Conservation (phyloP, 2,888 invertebrate genomes). For the Aphidoletes aphidimyza region DNA sequence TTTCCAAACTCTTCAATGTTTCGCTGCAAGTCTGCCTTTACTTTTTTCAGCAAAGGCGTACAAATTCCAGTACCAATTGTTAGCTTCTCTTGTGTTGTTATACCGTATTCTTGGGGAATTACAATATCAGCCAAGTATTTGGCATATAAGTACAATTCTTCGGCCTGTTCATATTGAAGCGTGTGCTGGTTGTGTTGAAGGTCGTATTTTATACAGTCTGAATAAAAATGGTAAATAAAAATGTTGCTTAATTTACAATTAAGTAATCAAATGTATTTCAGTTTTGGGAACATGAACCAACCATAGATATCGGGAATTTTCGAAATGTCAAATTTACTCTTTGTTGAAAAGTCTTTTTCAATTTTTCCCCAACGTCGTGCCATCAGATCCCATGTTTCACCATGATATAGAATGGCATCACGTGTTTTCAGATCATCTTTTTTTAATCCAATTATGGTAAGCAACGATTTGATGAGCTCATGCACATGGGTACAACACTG, state of each 20-base stretch:
- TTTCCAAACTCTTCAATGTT: constrained; percentile 93
- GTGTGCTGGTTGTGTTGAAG: constrained; percentile 97
- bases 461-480: constrained; percentile 84
- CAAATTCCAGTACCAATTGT: constrained; percentile 98
- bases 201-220: constrained; percentile 98
- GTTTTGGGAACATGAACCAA: not conserved
- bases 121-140: constrained; percentile 98
- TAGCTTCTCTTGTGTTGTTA: constrained; percentile 94
- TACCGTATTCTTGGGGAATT: constrained; percentile 99
- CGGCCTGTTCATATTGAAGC: constrained; percentile 90
- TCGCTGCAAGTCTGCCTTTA: constrained; percentile 91
- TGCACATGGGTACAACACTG: constrained; percentile 93
- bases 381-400: constrained; percentile 99
- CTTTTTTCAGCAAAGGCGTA: constrained; percentile 94
- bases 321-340: constrained; percentile 95
- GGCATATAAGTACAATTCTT: constrained; percentile 92
- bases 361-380: constrained; percentile 97
- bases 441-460: constrained; percentile 85
- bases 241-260: not conserved
- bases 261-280: not conserved
- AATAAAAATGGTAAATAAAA: no score
- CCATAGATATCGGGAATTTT: constrained; percentile 93
- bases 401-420: constrained; percentile 95
- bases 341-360: constrained; percentile 96
- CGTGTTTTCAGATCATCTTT: constrained; percentile 90